Percentiles rank a stretch among this genome's conserved stretches.
These are phyloP conservation scores for Taeniopygia guttata DNA, from an alignment of 2,797 vertebrate genomes.

Conservation along the genomic window DNA sequence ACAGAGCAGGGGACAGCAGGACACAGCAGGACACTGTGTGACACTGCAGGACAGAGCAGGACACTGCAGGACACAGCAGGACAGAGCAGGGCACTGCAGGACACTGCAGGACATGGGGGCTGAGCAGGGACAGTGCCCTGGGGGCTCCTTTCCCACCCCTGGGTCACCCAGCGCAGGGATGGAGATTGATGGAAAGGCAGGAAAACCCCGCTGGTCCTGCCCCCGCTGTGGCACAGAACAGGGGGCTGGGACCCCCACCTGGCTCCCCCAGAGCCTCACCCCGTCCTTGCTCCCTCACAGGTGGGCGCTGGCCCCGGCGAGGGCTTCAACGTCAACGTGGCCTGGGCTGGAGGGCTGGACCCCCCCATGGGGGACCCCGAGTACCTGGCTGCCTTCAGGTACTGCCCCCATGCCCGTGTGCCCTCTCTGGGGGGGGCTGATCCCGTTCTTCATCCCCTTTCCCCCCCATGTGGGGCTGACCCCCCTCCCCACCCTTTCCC, in stretches of 20 bases:
- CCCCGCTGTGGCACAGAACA: background rate
- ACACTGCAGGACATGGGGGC: background rate
- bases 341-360: slow-evolving; percentile 93
- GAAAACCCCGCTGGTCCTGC: background rate
- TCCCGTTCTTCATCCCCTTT: rapidly evolving
- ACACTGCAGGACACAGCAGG: background rate
- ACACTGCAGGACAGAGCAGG: background rate
- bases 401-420: background rate
- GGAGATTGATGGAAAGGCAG: background rate
- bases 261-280: background rate
- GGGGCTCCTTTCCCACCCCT: background rate
- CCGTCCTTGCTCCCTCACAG: slow-evolving; percentile 62
- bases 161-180: rapidly evolving
- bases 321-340: slow-evolving; percentile 93
- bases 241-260: background rate
- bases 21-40: background rate
- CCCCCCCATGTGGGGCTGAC: background rate
- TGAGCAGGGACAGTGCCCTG: background rate
- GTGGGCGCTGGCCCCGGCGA: slow-evolving; percentile 88
- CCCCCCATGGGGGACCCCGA: slow-evolving; percentile 95
- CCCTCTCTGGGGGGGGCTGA: background rate
- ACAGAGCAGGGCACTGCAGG: too few species aligned
- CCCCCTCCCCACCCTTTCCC: background rate
- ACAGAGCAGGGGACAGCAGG: background rate
- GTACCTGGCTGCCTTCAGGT: slow-evolving; percentile 96